Base-by-base conservation (phyloP, 1,140 invertebrate species). In the Euwallacea similis region DNA sequence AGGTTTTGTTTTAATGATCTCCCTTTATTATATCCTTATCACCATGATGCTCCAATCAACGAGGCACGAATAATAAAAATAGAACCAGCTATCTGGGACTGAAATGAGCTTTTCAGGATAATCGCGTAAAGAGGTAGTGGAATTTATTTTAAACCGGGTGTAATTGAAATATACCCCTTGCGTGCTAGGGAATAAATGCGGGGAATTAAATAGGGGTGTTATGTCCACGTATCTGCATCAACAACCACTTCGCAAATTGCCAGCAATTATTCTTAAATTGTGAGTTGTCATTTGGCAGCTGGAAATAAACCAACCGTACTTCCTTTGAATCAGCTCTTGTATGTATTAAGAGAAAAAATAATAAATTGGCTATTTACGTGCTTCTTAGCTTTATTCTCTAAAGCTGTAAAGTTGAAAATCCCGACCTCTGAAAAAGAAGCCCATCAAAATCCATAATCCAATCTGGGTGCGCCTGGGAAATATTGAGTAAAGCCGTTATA, bases 181-280 rank as follows among this genome's bases (percentile, higher is more conserved):
- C 46, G 46, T 15, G 54, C 15, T 9, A 7, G 54, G 54, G 54
- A 56, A 15, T 56, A 56, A 56, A 56, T 56, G 54, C 16, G 54
- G 54, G n/a, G 54, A 56, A 56, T 15, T 56, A 56, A 56, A 15
- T n/a, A 56, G 15, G 54, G 46, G 46, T 50, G 9, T 11, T 50
- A 50, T 50, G 6, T 13, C 9, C 46, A 50, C 46, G 46, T 50
- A 50, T 50, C 46, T 50, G 46, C 46, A 50, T 50, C 46, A 6
- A 50, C 46, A 50, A 50, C 46, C 46, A 50, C 46, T 50, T 13
- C 9, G 46, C 46, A 50, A 50, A 50, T 50, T 50, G 46, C 46
- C 2, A 10, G 3, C 46, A 11, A 50, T 50, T 50, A 50, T 50
- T 10, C 6, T 50, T 50, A 50, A 50, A 50, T 13, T 50, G 46